phyloP scores from a whole-genome alignment of 2,888 invertebrate genomes.

The Gandaritis pyraliata region DNA sequence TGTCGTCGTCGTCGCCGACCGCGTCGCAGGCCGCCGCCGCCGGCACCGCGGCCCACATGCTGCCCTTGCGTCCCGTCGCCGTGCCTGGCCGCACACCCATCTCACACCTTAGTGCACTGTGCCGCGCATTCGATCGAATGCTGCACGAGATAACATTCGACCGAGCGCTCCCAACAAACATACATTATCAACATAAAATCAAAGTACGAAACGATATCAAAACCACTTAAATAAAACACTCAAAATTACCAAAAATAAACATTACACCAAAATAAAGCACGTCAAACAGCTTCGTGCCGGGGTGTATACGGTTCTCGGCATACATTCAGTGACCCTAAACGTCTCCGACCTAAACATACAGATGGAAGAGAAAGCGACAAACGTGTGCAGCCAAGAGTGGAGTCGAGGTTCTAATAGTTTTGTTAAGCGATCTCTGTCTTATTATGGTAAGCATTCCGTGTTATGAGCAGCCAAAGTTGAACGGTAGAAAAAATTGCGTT shows the following conservation, averaged over 20 bases:
- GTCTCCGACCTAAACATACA: constrained; percentile 78
- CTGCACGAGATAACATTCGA: constrained; percentile 9
- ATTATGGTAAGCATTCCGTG: constrained; percentile 82
- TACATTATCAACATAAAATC: constrained; percentile 53
- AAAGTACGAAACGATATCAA: constrained; percentile 66
- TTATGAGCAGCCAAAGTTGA: constrained; percentile 77
- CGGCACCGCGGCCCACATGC: constrained; percentile 83
- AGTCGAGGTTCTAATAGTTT: constrained; percentile 81
- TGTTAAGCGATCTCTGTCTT: constrained; percentile 76
- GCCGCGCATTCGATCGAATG: constrained; percentile 12
- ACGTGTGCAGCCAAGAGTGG: constrained; percentile 83
- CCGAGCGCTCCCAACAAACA: constrained; percentile 20
- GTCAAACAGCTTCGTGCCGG: constrained; percentile 82
- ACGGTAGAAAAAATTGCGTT: constrained; percentile 64
- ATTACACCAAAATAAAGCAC: constrained; percentile 81
- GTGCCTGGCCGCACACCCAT: constrained; percentile 65
- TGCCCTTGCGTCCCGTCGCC: constrained; percentile 83
- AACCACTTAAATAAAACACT: constrained; percentile 80
- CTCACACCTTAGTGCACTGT: not conserved
- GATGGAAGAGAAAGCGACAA: constrained; percentile 81
- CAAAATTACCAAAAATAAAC: constrained; percentile 71
- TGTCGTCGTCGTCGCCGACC: constrained; percentile 72
- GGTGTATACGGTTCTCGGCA: constrained; percentile 75
- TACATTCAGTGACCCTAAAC: constrained; percentile 62
- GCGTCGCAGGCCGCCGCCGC: constrained; percentile 71